Percentiles rank a stretch among this genome's conserved stretches.
Conservation (phyloP, 2,888 invertebrate species). For the Drosophila barbarae region DNA sequence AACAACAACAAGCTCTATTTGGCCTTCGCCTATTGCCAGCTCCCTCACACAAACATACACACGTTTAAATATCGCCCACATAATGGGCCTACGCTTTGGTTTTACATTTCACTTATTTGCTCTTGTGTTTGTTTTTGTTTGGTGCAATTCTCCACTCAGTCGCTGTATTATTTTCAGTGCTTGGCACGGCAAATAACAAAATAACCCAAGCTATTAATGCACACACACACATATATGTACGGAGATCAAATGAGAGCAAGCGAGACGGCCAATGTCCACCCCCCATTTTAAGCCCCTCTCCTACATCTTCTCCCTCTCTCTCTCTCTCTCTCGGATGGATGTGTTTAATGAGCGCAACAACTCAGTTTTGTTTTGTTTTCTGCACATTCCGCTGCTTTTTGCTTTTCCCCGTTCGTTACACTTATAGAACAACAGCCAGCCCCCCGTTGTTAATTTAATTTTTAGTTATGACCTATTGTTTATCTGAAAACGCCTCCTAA, state of each 20-base stretch:
- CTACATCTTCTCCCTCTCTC: neutral
- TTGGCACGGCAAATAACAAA: constrained; percentile 35
- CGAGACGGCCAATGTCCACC: constrained; percentile 32
- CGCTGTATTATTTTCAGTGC: constrained; percentile 27
- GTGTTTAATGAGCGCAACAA: constrained; percentile 59
- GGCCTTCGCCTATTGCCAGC: constrained; percentile 35
- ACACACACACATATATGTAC: constrained; percentile 15
- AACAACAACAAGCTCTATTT: constrained; percentile 31
- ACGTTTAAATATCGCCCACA: constrained; percentile 31
- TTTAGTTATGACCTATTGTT: constrained; percentile 31
- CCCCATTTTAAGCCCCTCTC: constrained; percentile 32
- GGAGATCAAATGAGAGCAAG: constrained; percentile 12
- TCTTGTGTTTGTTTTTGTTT: constrained; percentile 3
- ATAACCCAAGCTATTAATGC: constrained; percentile 40
- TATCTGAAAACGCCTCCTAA: constrained; percentile 38
- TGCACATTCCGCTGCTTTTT: constrained; percentile 59
- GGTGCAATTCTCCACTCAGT: constrained; percentile 22
- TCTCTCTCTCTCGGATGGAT: constrained; percentile 15
- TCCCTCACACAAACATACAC: constrained; percentile 23
- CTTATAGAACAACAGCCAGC: constrained; percentile 15
- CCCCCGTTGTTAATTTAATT: neutral
- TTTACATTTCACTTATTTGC: constrained; percentile 28
- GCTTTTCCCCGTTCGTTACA: constrained; percentile 11
- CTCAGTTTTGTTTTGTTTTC: constrained; percentile 58
- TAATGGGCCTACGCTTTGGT: constrained; percentile 37